phyloP scores from a whole-genome alignment of 2,888 invertebrate genomes.

The Pycnomerus fuliginosus region DNA sequence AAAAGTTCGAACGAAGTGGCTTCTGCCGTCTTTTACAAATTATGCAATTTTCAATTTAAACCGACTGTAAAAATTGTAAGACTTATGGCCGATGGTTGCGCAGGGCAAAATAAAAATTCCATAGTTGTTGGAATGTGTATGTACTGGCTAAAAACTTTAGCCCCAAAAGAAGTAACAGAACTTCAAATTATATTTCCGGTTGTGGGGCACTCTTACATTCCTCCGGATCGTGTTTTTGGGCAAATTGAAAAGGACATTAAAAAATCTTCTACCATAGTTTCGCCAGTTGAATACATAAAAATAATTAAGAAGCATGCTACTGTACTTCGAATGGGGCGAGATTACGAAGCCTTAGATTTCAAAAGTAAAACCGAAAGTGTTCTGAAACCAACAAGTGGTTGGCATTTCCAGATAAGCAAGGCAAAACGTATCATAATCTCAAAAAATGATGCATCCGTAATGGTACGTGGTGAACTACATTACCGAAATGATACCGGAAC shows the following conservation, averaged over 20 bases:
- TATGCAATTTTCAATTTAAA: not conserved
- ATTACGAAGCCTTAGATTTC: not conserved
- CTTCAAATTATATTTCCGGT: not conserved
- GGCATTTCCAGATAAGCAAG: not conserved
- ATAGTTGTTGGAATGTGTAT: not conserved
- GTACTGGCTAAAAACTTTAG: not conserved
- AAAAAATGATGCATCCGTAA: not conserved
- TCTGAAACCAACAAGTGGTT: not conserved
- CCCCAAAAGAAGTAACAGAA: not conserved
- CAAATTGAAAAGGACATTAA: not conserved
- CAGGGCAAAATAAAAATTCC: not conserved
- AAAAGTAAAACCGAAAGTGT: not conserved
- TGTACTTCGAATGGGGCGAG: not conserved
- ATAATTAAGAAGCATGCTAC: not conserved
- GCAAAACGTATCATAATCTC: not conserved
- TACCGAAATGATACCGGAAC: not conserved
- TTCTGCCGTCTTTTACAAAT: not conserved
- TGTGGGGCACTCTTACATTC: not conserved
- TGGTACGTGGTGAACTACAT: not conserved
- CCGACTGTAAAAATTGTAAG: not conserved
- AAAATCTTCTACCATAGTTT: not conserved
- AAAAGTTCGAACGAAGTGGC: not conserved
- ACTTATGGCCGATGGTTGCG: not conserved
- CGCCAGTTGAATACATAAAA: not conserved
- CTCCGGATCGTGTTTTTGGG: not conserved